Evolutionary conservation across 1,140 invertebrate genomes (phyloP).

Genomic region (Drosophila orena): DNA sequence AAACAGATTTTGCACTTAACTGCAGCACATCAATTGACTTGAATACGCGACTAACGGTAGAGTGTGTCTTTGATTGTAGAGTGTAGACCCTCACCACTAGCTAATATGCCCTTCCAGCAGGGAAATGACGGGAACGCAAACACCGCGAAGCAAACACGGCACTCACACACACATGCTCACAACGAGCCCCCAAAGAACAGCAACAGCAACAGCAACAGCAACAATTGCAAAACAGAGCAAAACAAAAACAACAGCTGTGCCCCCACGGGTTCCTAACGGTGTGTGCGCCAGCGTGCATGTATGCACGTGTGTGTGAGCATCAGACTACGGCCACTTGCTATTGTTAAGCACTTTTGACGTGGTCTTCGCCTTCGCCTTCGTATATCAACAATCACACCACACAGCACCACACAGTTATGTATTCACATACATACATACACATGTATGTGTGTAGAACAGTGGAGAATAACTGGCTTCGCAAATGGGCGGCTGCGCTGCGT

Average conservation of each 20-base stretch:
- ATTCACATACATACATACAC: too few species aligned
- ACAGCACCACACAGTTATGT: slow-evolving; percentile 16
- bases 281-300: neutral
- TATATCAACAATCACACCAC: slow-evolving; percentile 75
- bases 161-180: slow-evolving; percentile 9
- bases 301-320: neutral
- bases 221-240: slow-evolving; percentile 9
- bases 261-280: slow-evolving; percentile 15
- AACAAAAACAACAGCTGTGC: slow-evolving; percentile 40
- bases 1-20: too few species aligned
- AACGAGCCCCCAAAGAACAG: slow-evolving; percentile 38
- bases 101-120: neutral
- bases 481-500: slow-evolving; percentile 65
- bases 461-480: slow-evolving; percentile 24
- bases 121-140: slow-evolving; percentile 10
- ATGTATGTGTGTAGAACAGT: too few species aligned
- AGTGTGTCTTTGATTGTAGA: too few species aligned
- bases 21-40: too few species aligned
- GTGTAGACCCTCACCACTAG: too few species aligned
- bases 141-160: slow-evolving; percentile 30
- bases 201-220: slow-evolving; percentile 15
- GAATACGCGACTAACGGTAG: too few species aligned
- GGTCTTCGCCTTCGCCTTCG: slow-evolving; percentile 17
- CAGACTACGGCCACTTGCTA: slow-evolving; percentile 9
- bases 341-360: slow-evolving; percentile 36